These are phyloP conservation scores for Gymnocephalus cernua DNA, from an alignment of 2,113 vertebrate genomes.

Conservation along the genomic window DNA sequence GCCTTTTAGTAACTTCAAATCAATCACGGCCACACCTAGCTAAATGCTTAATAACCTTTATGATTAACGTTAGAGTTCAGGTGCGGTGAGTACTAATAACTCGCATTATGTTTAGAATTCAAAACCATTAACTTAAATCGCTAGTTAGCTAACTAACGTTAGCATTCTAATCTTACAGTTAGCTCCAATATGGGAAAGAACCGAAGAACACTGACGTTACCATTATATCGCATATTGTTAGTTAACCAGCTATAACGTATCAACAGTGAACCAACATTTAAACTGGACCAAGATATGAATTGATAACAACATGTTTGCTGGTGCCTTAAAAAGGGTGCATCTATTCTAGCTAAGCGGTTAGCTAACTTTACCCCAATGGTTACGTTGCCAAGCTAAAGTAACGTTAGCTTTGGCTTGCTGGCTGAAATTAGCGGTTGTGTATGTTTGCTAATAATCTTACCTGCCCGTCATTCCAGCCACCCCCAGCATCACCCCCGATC, in stretches of 20 bases:
- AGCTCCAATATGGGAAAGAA: neutral
- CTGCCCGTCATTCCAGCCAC: conserved; percentile 85
- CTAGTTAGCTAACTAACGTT: neutral
- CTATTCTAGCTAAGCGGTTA: too few species aligned
- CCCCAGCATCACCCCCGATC: conserved; percentile 79
- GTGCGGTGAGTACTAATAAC: neutral
- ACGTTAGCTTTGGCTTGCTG: conserved; percentile 60
- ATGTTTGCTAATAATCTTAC: conserved; percentile 49
- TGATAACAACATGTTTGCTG: fast-evolving
- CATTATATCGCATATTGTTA: too few species aligned
- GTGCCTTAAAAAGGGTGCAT: neutral
- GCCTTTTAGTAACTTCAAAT: neutral
- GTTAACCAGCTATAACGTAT: neutral
- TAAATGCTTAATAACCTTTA: too few species aligned
- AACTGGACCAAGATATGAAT: too few species aligned
- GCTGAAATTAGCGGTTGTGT: neutral
- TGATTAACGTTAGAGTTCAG: neutral
- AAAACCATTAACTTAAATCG: neutral
- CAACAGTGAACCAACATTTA: neutral
- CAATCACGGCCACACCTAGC: neutral
- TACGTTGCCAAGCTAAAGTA: neutral
- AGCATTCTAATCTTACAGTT: conserved; percentile 15
- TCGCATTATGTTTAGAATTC: too few species aligned
- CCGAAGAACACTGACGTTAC: neutral
- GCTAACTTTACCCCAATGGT: conserved; percentile 1